Conservation (phyloP, 1,140 invertebrate genomes). For the Pseudoatta argentina region DNA sequence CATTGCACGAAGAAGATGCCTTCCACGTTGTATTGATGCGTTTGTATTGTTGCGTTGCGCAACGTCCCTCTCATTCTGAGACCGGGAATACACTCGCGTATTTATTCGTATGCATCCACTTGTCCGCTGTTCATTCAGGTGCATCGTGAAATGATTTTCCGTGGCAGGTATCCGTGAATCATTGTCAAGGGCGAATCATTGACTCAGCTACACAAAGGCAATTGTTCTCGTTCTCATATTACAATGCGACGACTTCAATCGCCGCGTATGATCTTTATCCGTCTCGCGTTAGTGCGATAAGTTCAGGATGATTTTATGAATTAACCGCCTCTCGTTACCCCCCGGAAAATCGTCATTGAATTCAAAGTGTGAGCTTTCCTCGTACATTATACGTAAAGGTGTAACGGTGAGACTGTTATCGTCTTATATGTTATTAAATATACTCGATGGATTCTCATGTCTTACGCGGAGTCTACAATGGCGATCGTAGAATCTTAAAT, state of each 20-base stretch:
- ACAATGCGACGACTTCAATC: constrained; percentile 31
- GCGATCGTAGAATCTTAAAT: too few species aligned
- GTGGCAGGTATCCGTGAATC: constrained; percentile 41
- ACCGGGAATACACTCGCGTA: not conserved
- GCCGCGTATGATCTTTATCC: constrained; percentile 4
- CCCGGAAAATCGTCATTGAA: too few species aligned
- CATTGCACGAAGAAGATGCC: not conserved
- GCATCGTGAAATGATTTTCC: constrained; percentile 55
- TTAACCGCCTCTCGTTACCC: not conserved
- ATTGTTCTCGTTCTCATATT: constrained; percentile 67
- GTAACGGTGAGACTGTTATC: too few species aligned
- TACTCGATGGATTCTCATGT: too few species aligned
- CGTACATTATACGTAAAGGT: not conserved
- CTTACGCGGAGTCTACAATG: too few species aligned
- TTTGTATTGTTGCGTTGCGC: constrained; percentile 9
- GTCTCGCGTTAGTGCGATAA: not conserved
- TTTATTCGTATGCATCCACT: not conserved
- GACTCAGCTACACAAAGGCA: constrained; percentile 24
- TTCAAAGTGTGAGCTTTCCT: not conserved
- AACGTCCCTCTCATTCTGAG: constrained; percentile 4
- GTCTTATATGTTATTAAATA: too few species aligned
- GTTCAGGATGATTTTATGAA: not conserved
- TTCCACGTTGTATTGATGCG: too few species aligned
- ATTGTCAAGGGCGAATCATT: constrained; percentile 67
- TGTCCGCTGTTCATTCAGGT: constrained; percentile 46